Conservation (phyloP, 2,113 vertebrate genomes). For the Gymnarchus niloticus region DNA sequence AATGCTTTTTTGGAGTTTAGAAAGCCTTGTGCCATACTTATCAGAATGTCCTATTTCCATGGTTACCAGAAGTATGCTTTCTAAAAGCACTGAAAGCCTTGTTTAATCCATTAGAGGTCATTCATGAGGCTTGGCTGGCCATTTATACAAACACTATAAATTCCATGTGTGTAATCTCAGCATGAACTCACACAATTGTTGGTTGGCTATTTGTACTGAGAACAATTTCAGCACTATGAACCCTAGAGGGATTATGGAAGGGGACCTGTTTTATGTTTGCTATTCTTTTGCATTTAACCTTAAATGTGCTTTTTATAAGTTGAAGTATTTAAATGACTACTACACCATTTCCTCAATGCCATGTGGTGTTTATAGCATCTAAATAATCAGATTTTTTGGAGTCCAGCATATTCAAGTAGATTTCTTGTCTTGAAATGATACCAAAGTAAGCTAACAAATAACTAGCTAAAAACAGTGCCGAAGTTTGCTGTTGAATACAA, state of each 20-base stretch:
- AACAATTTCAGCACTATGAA: neutral
- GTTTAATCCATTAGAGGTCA: neutral
- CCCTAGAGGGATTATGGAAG: neutral
- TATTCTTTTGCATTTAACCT: neutral
- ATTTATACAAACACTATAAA: constrained; percentile 3
- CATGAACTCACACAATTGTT: neutral
- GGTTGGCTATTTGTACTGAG: neutral
- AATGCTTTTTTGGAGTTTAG: neutral
- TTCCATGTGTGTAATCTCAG: neutral
- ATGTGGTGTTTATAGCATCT: neutral
- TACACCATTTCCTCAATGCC: neutral
- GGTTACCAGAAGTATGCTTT: constrained; percentile 6
- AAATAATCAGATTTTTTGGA: too few species aligned
- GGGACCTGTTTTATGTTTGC: neutral
- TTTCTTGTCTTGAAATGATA: too few species aligned
- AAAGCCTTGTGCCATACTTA: neutral
- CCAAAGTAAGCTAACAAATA: neutral
- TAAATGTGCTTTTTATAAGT: neutral
- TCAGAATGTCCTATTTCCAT: constrained; percentile 1
- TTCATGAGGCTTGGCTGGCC: neutral
- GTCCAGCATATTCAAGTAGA: too few species aligned
- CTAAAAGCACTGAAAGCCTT: neutral
- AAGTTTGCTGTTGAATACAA: neutral
- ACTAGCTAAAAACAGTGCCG: neutral
- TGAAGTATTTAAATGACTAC: neutral